Evolutionary conservation across 2,797 vertebrate species (phyloP).

Genomic region (Sebastes matsubarae): DNA sequence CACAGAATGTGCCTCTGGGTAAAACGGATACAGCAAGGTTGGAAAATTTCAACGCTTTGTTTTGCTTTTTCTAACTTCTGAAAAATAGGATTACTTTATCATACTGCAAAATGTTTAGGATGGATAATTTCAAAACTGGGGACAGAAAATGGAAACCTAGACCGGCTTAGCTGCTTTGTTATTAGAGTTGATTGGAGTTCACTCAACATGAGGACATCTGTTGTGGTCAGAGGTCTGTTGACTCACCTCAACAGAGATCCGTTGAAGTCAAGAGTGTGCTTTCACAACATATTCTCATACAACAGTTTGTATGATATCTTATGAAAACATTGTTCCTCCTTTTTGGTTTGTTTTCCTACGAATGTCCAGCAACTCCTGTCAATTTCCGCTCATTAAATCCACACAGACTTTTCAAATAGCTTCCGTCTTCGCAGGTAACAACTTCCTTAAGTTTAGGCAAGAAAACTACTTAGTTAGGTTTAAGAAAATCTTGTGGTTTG

Average conservation of each 20-base stretch:
- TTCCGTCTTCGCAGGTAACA: too few relatives aligned
- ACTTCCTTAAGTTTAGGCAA: too few relatives aligned
- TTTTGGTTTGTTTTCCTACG: fast-evolving
- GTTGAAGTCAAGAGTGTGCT: neutral
- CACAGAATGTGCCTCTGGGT: conserved; percentile 31
- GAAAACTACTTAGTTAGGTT: too few relatives aligned
- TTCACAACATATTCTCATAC: too few relatives aligned
- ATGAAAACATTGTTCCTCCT: fast-evolving
- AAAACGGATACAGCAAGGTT: conserved; percentile 1
- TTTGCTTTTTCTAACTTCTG: neutral
- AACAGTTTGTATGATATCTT: too few relatives aligned
- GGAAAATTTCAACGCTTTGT: conserved; percentile 21
- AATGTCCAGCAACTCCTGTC: too few relatives aligned
- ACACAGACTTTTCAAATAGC: too few relatives aligned
- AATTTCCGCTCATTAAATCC: too few relatives aligned
- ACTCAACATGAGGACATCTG: neutral
- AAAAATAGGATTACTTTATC: neutral
- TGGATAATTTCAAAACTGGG: neutral
- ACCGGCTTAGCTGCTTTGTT: neutral
- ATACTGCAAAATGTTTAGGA: neutral
- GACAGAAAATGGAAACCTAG: neutral
- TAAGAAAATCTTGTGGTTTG: too few relatives aligned
- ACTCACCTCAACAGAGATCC: neutral
- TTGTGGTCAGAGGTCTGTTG: neutral
- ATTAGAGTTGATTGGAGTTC: neutral